Percentiles rank a stretch among this genome's conserved stretches.
These are phyloP conservation scores for Meteorus colon DNA, from an alignment of 2,888 invertebrate genomes.

Conservation along the genomic window DNA sequence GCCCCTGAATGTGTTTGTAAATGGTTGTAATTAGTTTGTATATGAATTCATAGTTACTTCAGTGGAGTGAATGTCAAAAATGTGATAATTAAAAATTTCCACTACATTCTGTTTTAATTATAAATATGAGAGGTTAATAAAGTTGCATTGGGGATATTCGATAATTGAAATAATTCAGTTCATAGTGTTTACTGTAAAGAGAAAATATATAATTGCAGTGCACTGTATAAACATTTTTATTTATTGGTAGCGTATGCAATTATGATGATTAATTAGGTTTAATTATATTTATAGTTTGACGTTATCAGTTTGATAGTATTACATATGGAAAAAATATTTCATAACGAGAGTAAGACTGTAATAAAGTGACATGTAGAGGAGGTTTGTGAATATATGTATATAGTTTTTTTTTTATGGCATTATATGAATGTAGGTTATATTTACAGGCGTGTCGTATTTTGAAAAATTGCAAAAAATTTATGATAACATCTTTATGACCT, in stretches of 20 bases:
- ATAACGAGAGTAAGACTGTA: neutral
- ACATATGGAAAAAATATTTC: neutral
- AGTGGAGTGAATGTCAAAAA: too few relatives aligned
- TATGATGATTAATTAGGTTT: neutral
- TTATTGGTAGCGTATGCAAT: neutral
- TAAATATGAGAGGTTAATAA: too few relatives aligned
- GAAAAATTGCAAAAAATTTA: constrained; percentile 42
- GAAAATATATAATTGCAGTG: too few relatives aligned
- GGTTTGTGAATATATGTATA: neutral
- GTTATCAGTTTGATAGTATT: neutral
- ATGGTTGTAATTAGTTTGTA: too few relatives aligned
- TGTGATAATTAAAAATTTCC: too few relatives aligned
- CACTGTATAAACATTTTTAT: neutral
- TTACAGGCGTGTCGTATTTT: constrained; percentile 26
- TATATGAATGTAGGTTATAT: neutral
- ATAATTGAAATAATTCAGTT: too few relatives aligned
- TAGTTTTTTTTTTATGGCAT: neutral
- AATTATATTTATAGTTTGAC: constrained; percentile 9
- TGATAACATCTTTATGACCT: constrained; percentile 40
- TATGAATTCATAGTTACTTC: too few relatives aligned
- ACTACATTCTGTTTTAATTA: too few relatives aligned
- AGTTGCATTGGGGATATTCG: too few relatives aligned
- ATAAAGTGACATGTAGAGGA: constrained; percentile 8
- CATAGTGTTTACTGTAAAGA: too few relatives aligned
- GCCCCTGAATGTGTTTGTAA: too few relatives aligned